These are phyloP conservation scores for Aleiodes leptofemur DNA, from an alignment of 2,888 invertebrate species.

Conservation along the genomic window DNA sequence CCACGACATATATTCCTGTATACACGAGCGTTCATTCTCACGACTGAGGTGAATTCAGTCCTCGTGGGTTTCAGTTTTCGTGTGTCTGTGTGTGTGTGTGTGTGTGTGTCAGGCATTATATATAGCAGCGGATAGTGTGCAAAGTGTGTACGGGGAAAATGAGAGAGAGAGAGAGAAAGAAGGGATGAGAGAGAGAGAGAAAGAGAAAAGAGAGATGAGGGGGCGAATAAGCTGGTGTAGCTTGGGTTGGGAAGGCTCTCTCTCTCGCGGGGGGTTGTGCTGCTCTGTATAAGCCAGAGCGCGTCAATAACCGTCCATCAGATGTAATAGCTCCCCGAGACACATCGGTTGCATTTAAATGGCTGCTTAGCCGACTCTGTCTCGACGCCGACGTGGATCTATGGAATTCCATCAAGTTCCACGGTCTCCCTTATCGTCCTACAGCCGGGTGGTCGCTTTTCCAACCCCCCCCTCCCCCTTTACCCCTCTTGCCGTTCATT, in stretches of 20 bases:
- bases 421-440: constrained; percentile 72
- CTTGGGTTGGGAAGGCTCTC: constrained; percentile 45
- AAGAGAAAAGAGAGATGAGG: constrained; percentile 45
- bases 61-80: constrained; percentile 52
- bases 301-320: constrained; percentile 76
- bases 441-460: constrained; percentile 49
- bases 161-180: constrained; percentile 41
- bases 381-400: constrained; percentile 75
- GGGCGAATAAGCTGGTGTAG: constrained; percentile 44
- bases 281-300: constrained; percentile 73
- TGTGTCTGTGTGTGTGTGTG: neutral
- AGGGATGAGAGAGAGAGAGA: constrained; percentile 32
- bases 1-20: constrained; percentile 12
- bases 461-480: constrained; percentile 48
- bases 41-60: constrained; percentile 54
- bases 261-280: constrained; percentile 52
- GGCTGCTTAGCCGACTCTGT: constrained; percentile 76
- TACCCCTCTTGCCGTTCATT: neutral
- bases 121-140: neutral
- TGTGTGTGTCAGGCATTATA: constrained; percentile 38
- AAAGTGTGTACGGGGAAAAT: neutral
- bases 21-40: constrained; percentile 51
- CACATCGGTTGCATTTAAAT: constrained; percentile 76
- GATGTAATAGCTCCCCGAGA: constrained; percentile 76
- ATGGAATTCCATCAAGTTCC: constrained; percentile 76